Evolutionary conservation across 2,888 invertebrate genomes (phyloP), one percentile per base, ranked within the genome.

Genomic region (Cerceris rybyensis): DNA sequence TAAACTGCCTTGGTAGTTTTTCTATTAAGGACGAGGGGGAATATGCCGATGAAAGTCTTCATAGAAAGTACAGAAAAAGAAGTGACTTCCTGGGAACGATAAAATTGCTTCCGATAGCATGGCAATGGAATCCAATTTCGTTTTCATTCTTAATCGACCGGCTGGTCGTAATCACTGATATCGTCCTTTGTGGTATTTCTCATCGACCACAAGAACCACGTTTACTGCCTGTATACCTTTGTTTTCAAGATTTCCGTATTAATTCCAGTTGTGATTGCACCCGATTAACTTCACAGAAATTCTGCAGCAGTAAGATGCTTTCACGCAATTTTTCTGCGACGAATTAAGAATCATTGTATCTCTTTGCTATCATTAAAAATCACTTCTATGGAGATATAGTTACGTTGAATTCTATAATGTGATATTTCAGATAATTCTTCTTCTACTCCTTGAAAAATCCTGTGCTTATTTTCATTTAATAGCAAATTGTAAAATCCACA

Each of bases 141-240:
- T 81, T 70, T 71, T 70, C 43, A 42, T 70, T 61, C 70, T 49
- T 61, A 67, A 83, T 71, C 52, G 75, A 6, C 11, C 46, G 46
- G 9, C 11, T 28, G 28, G 28, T 28, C 28, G 75, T 81, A 78
- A 82, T 84, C 65, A 74, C 61, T 46, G 68, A 75, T 76, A 80
- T 84, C 68, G 82, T 84, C 82, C 75, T 80, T 60, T 70, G 80
- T 58, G 70, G 78, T 63, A 61, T 68, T 70, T 80, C 75, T 70
- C 63, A 28, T 11, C 59, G 41, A 81, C 78, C 78, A 72, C 83
- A 77, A 67, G 46, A 64, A 50, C 58, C 67, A 54, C 71, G 41
- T 50, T 28, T 43, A 7, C 43, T 50, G 28, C 28, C 28, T 28
- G 28, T 4, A 1, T 28, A 28, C 46, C 46, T 46, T 46, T 11